These are phyloP conservation scores for Aphidius colemani DNA, from an alignment of 2,888 invertebrate species.

Conservation along the genomic window DNA sequence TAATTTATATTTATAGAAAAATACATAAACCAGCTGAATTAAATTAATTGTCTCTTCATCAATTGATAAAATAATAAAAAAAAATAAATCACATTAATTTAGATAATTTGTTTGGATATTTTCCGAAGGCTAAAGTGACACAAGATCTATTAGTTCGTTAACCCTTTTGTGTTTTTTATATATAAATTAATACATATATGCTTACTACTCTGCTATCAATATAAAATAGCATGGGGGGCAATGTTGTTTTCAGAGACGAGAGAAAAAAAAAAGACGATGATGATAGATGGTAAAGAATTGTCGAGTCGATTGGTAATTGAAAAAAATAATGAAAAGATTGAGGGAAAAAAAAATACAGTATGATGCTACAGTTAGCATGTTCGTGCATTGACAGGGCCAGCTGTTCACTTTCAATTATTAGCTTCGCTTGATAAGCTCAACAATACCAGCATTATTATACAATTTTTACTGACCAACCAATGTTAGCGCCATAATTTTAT, in stretches of 20 bases:
- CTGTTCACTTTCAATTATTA: slow-evolving; percentile 57
- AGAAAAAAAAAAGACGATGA: neutral
- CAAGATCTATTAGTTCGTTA: slow-evolving; percentile 53
- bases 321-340: slow-evolving; percentile 1
- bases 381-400: slow-evolving; percentile 48
- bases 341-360: slow-evolving; percentile 16
- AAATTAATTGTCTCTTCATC: neutral
- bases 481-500: neutral
- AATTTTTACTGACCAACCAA: slow-evolving; percentile 35
- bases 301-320: neutral
- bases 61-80: neutral
- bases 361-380: slow-evolving; percentile 35
- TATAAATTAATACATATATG: slow-evolving; percentile 55
- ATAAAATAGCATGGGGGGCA: too few relatives aligned
- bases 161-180: slow-evolving; percentile 55
- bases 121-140: neutral
- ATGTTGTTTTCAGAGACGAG: slow-evolving; percentile 21
- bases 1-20: too few relatives aligned
- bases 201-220: slow-evolving; percentile 41
- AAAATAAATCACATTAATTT: neutral
- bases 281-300: too few relatives aligned
- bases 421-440: slow-evolving; percentile 59
- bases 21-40: neutral
- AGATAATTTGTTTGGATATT: slow-evolving; percentile 3
- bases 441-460: slow-evolving; percentile 58